These are phyloP conservation scores for Diceros bicornis DNA, from an alignment of 2,797 vertebrate species.

Conservation along the genomic window DNA sequence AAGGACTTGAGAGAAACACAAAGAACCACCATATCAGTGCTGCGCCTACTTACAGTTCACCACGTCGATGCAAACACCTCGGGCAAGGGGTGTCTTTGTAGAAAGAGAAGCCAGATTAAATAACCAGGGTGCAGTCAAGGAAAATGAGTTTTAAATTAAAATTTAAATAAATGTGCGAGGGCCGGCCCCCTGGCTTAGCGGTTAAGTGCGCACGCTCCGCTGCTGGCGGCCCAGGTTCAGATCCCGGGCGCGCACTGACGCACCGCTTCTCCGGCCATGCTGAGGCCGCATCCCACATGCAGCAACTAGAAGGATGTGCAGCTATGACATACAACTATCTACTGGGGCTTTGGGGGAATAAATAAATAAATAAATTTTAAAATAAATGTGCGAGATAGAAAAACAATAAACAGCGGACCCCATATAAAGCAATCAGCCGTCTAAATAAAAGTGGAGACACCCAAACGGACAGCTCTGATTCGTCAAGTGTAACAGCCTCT, in stretches of 20 bases:
- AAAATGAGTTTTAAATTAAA: conserved; percentile 74
- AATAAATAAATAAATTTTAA: conserved; percentile 75
- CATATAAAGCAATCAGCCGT: conserved; percentile 33
- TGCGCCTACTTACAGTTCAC: background rate
- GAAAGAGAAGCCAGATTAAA: conserved; percentile 51
- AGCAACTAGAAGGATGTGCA: no score
- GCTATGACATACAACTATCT: no score
- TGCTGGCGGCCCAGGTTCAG: no score
- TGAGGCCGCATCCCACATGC: no score
- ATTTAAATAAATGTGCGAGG: conserved; percentile 54
- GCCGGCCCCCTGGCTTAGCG: no score
- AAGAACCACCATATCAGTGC: background rate
- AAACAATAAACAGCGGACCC: conserved; percentile 51
- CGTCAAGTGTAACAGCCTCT: background rate
- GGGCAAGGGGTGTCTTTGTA: background rate
- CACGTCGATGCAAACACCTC: background rate
- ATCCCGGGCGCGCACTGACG: no score
- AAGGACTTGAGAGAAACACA: background rate
- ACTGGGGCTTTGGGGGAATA: no score
- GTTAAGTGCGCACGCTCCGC: no score
- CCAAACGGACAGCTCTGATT: conserved; percentile 58
- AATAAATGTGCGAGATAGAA: conserved; percentile 55
- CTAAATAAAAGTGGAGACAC: conserved; percentile 57
- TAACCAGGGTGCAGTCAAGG: background rate
- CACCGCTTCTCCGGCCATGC: no score